phyloP scores from a whole-genome alignment of 2,888 invertebrate genomes.

The Synanthedon andrenaeformis region DNA sequence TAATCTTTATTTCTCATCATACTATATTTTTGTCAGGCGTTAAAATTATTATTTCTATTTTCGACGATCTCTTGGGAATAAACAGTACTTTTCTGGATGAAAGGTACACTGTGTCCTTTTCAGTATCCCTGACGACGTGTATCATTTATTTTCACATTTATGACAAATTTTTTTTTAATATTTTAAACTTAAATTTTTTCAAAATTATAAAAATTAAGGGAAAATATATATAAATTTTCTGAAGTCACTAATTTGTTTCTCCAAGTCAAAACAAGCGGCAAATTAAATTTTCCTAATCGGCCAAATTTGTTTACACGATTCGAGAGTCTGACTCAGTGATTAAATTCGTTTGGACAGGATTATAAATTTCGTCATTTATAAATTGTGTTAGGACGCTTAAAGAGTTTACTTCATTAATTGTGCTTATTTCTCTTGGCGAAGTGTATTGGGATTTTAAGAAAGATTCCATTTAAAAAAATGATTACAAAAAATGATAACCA shows the following conservation, averaged over 20 bases:
- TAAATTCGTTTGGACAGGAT: conserved; percentile 32
- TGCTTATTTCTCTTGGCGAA: neutral
- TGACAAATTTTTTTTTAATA: too few relatives aligned
- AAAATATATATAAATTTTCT: conserved; percentile 1
- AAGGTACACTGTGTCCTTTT: too few relatives aligned
- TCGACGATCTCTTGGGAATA: too few relatives aligned
- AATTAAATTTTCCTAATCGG: conserved; percentile 46
- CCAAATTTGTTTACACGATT: conserved; percentile 30
- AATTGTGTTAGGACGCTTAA: conserved; percentile 20
- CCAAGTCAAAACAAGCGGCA: conserved; percentile 23
- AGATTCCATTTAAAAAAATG: neutral
- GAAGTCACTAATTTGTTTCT: conserved; percentile 27
- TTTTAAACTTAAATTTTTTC: too few relatives aligned
- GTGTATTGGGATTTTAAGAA: neutral
- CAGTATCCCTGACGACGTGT: too few relatives aligned
- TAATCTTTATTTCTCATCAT: too few relatives aligned
- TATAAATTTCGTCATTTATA: conserved; percentile 32
- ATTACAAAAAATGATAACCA: too few relatives aligned
- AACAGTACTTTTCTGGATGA: too few relatives aligned
- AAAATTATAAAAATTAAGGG: too few relatives aligned
- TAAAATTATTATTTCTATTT: too few relatives aligned
- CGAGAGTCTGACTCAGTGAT: conserved; percentile 22
- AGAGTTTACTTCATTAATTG: neutral
- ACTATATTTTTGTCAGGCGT: too few relatives aligned
- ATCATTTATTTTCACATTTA: too few relatives aligned